Evolutionary conservation across 2,797 vertebrate species (phyloP).

Genomic region (Galagoides demidoff): DNA sequence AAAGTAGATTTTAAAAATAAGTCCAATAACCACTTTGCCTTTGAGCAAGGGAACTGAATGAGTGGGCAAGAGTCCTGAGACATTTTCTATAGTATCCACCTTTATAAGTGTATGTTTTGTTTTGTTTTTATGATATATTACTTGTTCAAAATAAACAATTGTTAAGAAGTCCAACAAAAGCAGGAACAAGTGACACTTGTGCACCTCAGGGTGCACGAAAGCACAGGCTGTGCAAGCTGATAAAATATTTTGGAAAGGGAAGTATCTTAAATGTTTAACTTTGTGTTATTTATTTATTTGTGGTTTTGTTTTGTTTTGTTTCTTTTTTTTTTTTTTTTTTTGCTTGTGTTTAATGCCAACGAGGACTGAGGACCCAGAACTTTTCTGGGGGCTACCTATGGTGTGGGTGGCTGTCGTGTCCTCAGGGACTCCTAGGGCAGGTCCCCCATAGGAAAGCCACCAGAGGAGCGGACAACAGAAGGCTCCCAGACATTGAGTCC

Average conservation of each 20-base stretch:
- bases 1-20: background rate
- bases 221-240: accelerated
- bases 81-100: too few relatives aligned
- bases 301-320: background rate
- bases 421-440: background rate
- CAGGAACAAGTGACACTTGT: background rate
- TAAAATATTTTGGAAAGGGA: background rate
- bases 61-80: background rate
- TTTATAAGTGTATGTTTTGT: background rate
- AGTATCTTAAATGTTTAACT: background rate
- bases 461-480: accelerated
- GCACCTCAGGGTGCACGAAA: background rate
- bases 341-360: background rate
- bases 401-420: background rate
- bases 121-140: background rate
- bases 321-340: background rate
- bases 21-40: background rate
- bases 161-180: background rate
- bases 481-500: accelerated
- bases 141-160: background rate
- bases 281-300: background rate
- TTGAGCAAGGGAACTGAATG: background rate
- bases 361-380: background rate
- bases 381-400: accelerated
- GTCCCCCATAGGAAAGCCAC: accelerated